These are phyloP conservation scores for Ceyx erithaca DNA, from an alignment of 2,797 vertebrate species.

Conservation along the genomic window DNA sequence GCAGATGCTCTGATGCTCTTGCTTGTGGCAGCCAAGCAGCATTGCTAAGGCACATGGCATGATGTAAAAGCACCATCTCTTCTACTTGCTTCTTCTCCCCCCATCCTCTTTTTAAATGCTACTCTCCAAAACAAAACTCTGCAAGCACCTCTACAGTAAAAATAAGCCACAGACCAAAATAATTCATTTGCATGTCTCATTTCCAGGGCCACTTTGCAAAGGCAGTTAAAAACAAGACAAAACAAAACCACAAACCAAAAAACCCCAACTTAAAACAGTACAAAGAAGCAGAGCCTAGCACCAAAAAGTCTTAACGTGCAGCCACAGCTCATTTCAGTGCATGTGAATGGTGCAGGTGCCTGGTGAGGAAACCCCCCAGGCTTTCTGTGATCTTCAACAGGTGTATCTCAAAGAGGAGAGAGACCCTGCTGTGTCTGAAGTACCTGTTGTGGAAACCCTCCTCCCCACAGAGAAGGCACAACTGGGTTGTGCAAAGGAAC, in stretches of 20 bases:
- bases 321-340: background rate
- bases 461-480: fast-evolving
- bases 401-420: background rate
- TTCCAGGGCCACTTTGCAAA: background rate
- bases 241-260: background rate
- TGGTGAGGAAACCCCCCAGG: background rate
- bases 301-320: background rate
- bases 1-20: background rate
- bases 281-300: background rate
- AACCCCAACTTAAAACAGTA: background rate
- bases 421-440: background rate
- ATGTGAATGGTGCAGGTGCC: fast-evolving
- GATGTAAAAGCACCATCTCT: background rate
- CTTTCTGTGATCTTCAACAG: background rate
- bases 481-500: background rate
- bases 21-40: background rate
- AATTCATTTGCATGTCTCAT: background rate
- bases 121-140: background rate
- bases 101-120: background rate
- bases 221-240: background rate
- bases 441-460: background rate
- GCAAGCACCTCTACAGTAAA: background rate
- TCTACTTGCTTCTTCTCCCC: background rate
- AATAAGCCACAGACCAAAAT: background rate
- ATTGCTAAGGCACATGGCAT: background rate